These are phyloP conservation scores for Cantharis rufa DNA, from an alignment of 2,888 invertebrate genomes.

Conservation along the genomic window DNA sequence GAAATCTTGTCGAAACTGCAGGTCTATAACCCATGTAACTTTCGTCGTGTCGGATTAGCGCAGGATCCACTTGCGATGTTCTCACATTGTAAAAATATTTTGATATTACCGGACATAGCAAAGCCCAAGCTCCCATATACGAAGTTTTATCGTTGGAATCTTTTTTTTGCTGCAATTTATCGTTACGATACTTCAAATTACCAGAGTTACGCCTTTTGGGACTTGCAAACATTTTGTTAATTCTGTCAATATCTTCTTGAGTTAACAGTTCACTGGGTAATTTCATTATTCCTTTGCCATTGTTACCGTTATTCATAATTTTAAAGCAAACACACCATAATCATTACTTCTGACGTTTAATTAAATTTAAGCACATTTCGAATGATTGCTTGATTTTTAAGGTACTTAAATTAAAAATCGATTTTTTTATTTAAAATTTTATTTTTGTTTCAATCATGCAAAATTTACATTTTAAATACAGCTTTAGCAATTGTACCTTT, in stretches of 20 bases:
- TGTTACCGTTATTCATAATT: neutral
- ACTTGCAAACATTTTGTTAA: slow-evolving; percentile 51
- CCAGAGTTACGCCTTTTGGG: slow-evolving; percentile 43
- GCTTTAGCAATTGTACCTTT: slow-evolving; percentile 65
- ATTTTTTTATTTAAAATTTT: neutral
- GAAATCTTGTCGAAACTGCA: slow-evolving; percentile 51
- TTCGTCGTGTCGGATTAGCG: slow-evolving; percentile 52
- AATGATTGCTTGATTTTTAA: neutral
- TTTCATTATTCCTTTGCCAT: slow-evolving; percentile 52
- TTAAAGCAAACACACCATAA: neutral
- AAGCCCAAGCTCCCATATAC: slow-evolving; percentile 62
- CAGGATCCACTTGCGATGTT: slow-evolving; percentile 51
- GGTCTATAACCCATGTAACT: slow-evolving; percentile 54
- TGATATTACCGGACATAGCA: slow-evolving; percentile 65
- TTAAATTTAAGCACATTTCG: neutral
- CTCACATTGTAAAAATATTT: slow-evolving; percentile 55
- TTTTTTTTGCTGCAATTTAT: slow-evolving; percentile 27
- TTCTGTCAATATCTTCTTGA: slow-evolving; percentile 59
- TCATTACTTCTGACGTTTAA: neutral
- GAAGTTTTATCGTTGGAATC: slow-evolving; percentile 36
- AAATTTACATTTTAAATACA: slow-evolving; percentile 58
- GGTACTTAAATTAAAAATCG: neutral
- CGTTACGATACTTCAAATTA: neutral
- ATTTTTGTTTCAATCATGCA: neutral
- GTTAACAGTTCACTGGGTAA: slow-evolving; percentile 66